These are phyloP conservation scores for Arenicola marina DNA, from an alignment of 2,888 invertebrate species.

Conservation along the genomic window DNA sequence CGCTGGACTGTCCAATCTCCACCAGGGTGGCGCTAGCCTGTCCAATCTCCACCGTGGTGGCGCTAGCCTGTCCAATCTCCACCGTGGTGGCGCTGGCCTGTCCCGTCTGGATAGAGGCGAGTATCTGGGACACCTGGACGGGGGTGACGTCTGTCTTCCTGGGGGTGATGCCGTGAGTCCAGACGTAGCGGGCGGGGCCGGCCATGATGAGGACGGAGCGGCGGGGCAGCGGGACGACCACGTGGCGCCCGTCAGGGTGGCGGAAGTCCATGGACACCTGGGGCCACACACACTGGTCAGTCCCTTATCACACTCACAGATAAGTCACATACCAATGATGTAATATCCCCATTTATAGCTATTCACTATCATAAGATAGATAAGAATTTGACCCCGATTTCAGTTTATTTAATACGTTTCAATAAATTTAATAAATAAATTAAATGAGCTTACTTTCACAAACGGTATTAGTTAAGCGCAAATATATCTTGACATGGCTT, in stretches of 20 bases:
- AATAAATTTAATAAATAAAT: too few relatives aligned
- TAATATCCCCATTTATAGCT: too few relatives aligned
- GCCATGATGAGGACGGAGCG: slow-evolving; percentile 81
- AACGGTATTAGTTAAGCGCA: background rate
- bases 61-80: too few relatives aligned
- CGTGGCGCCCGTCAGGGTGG: slow-evolving; percentile 67
- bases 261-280: slow-evolving; percentile 85
- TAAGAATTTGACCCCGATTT: too few relatives aligned
- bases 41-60: background rate
- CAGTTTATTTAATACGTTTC: too few relatives aligned
- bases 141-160: slow-evolving; percentile 78
- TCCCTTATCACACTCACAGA: too few relatives aligned
- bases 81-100: too few relatives aligned
- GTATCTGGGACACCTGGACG: background rate
- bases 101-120: too few relatives aligned
- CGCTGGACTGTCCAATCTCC: background rate
- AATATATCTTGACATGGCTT: background rate
- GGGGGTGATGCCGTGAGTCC: slow-evolving; percentile 72
- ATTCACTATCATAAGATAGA: too few relatives aligned
- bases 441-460: too few relatives aligned
- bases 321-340: too few relatives aligned
- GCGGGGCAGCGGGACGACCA: slow-evolving; percentile 71
- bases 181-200: slow-evolving; percentile 71
- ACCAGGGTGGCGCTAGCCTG: background rate
- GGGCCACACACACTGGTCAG: too few relatives aligned